A percentile compares a stretch with the other conserved stretches of the same genome.
Conservation (phyloP, 2,888 invertebrate species). For the Rhagium mordax region DNA sequence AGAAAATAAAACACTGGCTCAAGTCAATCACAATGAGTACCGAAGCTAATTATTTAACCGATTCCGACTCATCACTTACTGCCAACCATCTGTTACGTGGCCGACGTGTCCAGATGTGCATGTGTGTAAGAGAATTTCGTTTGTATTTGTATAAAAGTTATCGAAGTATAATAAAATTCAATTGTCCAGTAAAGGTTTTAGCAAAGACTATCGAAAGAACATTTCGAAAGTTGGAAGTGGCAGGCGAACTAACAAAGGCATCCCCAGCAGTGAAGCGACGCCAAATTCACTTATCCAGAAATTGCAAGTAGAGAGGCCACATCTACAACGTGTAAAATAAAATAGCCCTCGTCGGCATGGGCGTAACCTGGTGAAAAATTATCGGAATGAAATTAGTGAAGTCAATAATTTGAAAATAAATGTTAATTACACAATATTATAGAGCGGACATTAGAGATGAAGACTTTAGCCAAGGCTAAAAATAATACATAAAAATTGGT, state of each 20-base stretch:
- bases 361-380: not conserved
- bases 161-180: conserved; percentile 28
- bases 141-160: conserved; percentile 32
- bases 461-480: no score
- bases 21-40: no score
- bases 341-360: conserved; percentile 7
- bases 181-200: conserved; percentile 33
- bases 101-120: not conserved
- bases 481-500: no score
- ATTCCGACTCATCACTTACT: no score
- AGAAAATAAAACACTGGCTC: no score
- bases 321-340: conserved; percentile 28
- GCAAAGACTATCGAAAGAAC: conserved; percentile 36
- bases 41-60: no score
- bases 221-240: conserved; percentile 34
- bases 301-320: conserved; percentile 26
- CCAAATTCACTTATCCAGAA: conserved; percentile 38
- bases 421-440: not conserved
- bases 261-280: conserved; percentile 24
- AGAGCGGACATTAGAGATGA: no score
- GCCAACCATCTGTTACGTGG: not conserved
- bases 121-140: not conserved
- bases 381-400: not conserved
- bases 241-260: conserved; percentile 35
- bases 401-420: not conserved